Percentiles rank a stretch among this genome's conserved stretches.
Conservation (phyloP, 2,797 vertebrate genomes). For the Ataeniobius toweri region DNA sequence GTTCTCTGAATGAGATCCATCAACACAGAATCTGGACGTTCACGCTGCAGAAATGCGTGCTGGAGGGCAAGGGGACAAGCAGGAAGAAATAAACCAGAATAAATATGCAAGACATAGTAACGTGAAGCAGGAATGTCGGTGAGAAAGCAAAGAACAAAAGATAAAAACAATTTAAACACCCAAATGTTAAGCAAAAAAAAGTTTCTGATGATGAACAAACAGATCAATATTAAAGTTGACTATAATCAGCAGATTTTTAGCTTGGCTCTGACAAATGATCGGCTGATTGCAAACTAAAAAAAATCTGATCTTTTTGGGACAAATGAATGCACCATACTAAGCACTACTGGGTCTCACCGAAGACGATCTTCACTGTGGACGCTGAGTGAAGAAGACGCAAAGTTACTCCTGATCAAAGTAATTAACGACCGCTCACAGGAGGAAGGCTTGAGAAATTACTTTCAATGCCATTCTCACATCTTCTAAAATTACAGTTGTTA, state of each 20-base stretch:
- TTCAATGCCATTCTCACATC: background rate
- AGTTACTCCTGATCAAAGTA: background rate
- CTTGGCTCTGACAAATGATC: background rate
- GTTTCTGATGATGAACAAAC: background rate
- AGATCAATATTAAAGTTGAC: background rate
- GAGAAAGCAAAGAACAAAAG: background rate
- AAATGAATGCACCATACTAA: background rate
- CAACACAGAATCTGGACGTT: conserved; percentile 94
- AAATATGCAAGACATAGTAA: background rate
- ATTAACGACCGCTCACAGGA: background rate
- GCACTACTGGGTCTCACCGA: too few relatives aligned
- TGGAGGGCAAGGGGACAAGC: conserved; percentile 49
- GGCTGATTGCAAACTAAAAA: background rate
- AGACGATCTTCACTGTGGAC: background rate
- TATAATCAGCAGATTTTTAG: background rate
- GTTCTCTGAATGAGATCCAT: conserved; percentile 98
- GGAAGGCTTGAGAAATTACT: background rate
- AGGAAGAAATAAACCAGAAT: background rate
- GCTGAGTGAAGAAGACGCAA: background rate
- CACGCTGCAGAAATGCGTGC: conserved; percentile 96
- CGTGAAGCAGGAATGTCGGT: background rate
- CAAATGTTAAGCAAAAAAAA: background rate
- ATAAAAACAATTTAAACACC: background rate
- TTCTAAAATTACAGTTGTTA: background rate
- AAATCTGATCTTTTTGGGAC: background rate